These are phyloP conservation scores for Dolichomitus sp. DNA, from an alignment of 2,888 invertebrate species.

Conservation along the genomic window DNA sequence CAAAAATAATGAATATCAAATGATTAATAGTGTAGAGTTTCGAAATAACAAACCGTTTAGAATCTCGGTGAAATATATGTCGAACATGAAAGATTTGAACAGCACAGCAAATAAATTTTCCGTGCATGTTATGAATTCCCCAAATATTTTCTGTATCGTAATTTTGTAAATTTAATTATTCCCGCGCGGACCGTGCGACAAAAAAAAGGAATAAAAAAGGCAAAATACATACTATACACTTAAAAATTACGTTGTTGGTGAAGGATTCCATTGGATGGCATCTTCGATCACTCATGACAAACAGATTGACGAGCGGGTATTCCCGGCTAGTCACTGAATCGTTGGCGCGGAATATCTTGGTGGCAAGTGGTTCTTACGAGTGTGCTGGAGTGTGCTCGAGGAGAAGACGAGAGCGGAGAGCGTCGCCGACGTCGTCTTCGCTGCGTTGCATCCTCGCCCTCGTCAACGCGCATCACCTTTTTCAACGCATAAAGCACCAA, in stretches of 20 bases:
- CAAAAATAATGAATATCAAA: too few species aligned
- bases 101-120: too few species aligned
- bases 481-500: slow-evolving; percentile 36
- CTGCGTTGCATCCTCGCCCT: slow-evolving; percentile 49
- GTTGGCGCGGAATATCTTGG: slow-evolving; percentile 22
- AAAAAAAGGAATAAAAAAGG: slow-evolving; percentile 1
- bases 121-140: too few species aligned
- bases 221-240: slow-evolving; percentile 56
- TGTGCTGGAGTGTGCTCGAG: slow-evolving; percentile 10
- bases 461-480: slow-evolving; percentile 50
- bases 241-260: slow-evolving; percentile 41
- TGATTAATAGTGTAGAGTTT: too few species aligned
- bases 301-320: slow-evolving; percentile 46
- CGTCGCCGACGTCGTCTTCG: background rate
- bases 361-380: slow-evolving; percentile 30
- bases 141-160: too few species aligned
- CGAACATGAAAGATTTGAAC: too few species aligned
- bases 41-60: too few species aligned
- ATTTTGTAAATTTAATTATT: background rate
- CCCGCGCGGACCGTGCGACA: background rate
- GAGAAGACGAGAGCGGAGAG: background rate
- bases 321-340: slow-evolving; percentile 47
- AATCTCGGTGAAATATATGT: too few species aligned
- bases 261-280: slow-evolving; percentile 40
- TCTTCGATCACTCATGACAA: slow-evolving; percentile 52